Conservation (phyloP, 2,888 invertebrate genomes). For the Drosophila emarginata region DNA sequence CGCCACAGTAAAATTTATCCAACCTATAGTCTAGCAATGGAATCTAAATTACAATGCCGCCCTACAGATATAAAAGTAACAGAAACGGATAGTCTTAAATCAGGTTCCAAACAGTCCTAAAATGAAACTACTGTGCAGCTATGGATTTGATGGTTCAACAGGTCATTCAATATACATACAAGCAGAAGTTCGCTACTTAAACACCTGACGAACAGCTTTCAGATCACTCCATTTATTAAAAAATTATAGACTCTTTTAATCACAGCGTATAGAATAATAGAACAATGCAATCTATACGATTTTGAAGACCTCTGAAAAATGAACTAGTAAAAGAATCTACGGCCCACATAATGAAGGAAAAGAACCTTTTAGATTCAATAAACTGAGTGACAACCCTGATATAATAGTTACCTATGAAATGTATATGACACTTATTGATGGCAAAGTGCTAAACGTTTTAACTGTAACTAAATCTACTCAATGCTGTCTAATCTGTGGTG, state of each 20-base stretch:
- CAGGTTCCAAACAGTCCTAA: slow-evolving; percentile 28
- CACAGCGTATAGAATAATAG: slow-evolving; percentile 25
- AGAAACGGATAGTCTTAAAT: slow-evolving; percentile 19
- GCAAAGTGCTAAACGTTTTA: too few species aligned
- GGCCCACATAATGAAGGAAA: slow-evolving; percentile 9
- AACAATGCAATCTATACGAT: slow-evolving; percentile 17
- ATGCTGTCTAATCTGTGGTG: too few species aligned
- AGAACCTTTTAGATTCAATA: slow-evolving; percentile 1
- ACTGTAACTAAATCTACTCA: too few species aligned
- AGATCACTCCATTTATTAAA: slow-evolving; percentile 24
- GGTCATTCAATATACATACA: neutral
- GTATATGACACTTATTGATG: slow-evolving; percentile 6
- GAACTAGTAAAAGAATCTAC: slow-evolving; percentile 11
- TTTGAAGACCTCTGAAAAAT: slow-evolving; percentile 20
- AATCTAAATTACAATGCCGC: slow-evolving; percentile 27
- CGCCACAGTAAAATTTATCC: slow-evolving; percentile 20
- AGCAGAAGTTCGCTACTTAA: neutral
- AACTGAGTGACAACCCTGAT: neutral
- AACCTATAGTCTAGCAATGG: slow-evolving; percentile 17
- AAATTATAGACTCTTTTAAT: slow-evolving; percentile 25
- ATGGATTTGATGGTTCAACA: too few species aligned
- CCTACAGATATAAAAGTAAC: slow-evolving; percentile 13
- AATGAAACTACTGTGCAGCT: slow-evolving; percentile 11
- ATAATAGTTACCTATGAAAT: slow-evolving; percentile 7
- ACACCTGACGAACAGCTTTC: slow-evolving; percentile 12